Evolutionary conservation across 2,797 vertebrate genomes (phyloP).

Genomic region (Sebastes trivittatus): DNA sequence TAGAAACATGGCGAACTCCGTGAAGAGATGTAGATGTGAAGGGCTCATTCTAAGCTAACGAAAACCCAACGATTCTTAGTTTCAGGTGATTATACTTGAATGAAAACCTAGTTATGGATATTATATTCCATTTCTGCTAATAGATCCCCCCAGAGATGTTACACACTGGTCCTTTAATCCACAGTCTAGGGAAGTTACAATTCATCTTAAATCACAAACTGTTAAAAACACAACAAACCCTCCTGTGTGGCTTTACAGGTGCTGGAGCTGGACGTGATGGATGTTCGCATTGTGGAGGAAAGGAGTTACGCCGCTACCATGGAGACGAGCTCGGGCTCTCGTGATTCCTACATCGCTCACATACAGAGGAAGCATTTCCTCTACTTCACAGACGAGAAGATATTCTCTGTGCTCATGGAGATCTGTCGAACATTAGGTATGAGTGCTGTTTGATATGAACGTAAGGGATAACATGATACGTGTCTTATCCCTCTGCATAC

Average conservation of each 20-base stretch:
- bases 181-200: neutral
- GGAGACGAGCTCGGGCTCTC: constrained; percentile 34
- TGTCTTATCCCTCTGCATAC: neutral
- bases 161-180: no score
- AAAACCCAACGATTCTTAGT: no score
- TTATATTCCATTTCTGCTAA: no score
- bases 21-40: no score
- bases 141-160: no score
- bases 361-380: constrained; percentile 88
- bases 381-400: constrained; percentile 88
- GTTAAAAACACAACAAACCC: neutral
- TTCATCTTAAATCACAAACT: neutral
- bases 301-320: constrained; percentile 54
- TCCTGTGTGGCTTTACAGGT: constrained; percentile 67
- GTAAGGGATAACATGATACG: neutral
- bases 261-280: constrained; percentile 89
- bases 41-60: no score
- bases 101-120: no score
- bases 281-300: constrained; percentile 90
- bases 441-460: neutral
- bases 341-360: neutral
- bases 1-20: no score
- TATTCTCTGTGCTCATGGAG: constrained; percentile 87
- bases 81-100: no score
- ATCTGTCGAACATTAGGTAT: constrained; percentile 86